Percentiles rank a stretch among this genome's conserved stretches.
These are phyloP conservation scores for Scolanthus callimorphus DNA, from an alignment of 92 coral and sea anemone species.

Conservation along the genomic window DNA sequence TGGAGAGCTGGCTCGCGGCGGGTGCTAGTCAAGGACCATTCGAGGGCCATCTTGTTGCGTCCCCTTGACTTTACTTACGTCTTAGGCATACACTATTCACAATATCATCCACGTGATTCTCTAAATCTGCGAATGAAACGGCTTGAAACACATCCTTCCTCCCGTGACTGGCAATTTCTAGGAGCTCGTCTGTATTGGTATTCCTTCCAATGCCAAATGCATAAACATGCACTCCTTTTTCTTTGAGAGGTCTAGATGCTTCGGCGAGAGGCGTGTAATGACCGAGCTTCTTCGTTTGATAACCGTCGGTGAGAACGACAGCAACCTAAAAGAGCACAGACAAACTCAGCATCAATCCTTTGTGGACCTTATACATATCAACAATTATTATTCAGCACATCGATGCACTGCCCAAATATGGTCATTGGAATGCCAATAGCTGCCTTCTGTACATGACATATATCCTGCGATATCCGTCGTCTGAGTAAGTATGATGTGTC, in stretches of 20 bases:
- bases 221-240: slow-evolving; percentile 44
- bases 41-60: no score
- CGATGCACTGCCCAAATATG: no score
- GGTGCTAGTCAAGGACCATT: no score
- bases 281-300: slow-evolving; percentile 37
- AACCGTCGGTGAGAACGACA: slow-evolving; percentile 48
- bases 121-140: background rate
- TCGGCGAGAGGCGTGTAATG: slow-evolving; percentile 40
- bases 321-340: slow-evolving; percentile 43
- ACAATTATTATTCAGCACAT: no score
- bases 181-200: slow-evolving; percentile 22
- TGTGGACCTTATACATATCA: no score
- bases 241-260: slow-evolving; percentile 47
- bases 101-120: background rate
- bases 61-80: background rate
- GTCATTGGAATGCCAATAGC: no score
- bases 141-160: slow-evolving; percentile 19
- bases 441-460: no score
- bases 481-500: no score
- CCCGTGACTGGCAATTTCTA: slow-evolving; percentile 33
- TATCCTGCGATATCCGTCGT: no score
- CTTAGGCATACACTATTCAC: background rate
- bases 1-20: no score
- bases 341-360: no score
- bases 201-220: slow-evolving; percentile 46